A percentile compares a stretch with the other conserved stretches of the same genome.
phyloP scores from a whole-genome alignment of 2,113 vertebrate genomes.

The Phrynosoma blainvillii region DNA sequence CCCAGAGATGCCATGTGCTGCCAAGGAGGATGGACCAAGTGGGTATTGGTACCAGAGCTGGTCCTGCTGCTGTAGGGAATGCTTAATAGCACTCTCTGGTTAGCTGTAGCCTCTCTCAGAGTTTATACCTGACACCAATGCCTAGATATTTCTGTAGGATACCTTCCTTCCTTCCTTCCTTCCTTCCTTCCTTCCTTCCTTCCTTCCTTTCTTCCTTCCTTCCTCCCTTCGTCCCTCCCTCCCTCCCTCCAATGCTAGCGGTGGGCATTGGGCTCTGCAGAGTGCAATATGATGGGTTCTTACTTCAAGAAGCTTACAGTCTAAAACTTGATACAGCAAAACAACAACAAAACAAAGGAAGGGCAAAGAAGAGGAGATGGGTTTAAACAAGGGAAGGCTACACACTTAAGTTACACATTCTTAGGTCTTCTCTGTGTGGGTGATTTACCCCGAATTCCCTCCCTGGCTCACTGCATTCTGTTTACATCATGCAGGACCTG shows the following conservation, averaged over 20 bases:
- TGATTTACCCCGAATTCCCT: too few relatives aligned
- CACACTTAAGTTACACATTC: background rate
- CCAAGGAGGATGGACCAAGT: background rate
- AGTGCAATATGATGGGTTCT: background rate
- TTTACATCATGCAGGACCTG: too few relatives aligned
- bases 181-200: too few relatives aligned
- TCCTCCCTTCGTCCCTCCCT: too few relatives aligned
- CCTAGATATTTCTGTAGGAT: too few relatives aligned
- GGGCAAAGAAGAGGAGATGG: too few relatives aligned
- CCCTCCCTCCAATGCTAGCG: too few relatives aligned
- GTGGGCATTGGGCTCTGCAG: background rate
- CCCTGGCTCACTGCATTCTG: too few relatives aligned
- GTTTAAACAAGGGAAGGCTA: background rate
- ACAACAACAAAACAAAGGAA: background rate
- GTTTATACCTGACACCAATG: too few relatives aligned
- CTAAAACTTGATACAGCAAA: background rate
- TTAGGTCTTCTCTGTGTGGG: background rate
- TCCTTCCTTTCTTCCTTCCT: too few relatives aligned
- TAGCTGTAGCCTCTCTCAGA: too few relatives aligned
- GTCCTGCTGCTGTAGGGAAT: background rate
- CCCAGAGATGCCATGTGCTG: background rate
- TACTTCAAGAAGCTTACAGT: background rate
- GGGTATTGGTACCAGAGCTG: background rate
- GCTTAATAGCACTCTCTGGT: background rate
- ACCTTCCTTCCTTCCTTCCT: too few relatives aligned